Conservation (phyloP, 2,113 vertebrate species). For the Sebastes fasciatus region DNA sequence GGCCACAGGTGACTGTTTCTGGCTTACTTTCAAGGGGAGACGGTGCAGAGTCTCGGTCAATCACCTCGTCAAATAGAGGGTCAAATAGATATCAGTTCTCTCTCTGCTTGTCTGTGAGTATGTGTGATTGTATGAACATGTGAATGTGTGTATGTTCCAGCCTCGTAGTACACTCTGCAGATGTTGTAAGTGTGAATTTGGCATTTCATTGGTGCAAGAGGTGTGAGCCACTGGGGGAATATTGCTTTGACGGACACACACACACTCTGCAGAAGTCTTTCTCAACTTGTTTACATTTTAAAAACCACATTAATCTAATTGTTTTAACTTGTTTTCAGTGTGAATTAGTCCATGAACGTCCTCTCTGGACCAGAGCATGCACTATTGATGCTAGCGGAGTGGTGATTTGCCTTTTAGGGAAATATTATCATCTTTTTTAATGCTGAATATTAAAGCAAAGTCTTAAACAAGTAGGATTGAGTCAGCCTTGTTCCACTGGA, state of each 20-base stretch:
- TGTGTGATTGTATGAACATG: conserved; percentile 29
- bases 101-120: conserved; percentile 1
- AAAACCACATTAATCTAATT: background rate
- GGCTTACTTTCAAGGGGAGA: conserved; percentile 47
- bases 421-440: background rate
- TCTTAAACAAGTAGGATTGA: conserved; percentile 25
- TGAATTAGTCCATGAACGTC: background rate
- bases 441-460: background rate
- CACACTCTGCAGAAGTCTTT: background rate
- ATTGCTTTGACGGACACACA: conserved; percentile 26
- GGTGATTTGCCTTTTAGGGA: conserved; percentile 5
- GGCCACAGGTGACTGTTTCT: conserved; percentile 47
- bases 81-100: conserved; percentile 19
- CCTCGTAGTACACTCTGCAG: conserved; percentile 43
- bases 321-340: background rate
- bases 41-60: conserved; percentile 27
- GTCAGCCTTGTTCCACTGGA: conserved; percentile 12
- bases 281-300: conserved; percentile 11
- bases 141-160: conserved; percentile 2
- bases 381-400: background rate
- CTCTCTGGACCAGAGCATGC: background rate
- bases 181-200: conserved; percentile 49
- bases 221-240: conserved; percentile 29
- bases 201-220: conserved; percentile 31
- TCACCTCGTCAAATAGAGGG: conserved; percentile 25